These are phyloP conservation scores for Drosophila oshimai DNA, from an alignment of 1,140 invertebrate species.

Conservation along the genomic window DNA sequence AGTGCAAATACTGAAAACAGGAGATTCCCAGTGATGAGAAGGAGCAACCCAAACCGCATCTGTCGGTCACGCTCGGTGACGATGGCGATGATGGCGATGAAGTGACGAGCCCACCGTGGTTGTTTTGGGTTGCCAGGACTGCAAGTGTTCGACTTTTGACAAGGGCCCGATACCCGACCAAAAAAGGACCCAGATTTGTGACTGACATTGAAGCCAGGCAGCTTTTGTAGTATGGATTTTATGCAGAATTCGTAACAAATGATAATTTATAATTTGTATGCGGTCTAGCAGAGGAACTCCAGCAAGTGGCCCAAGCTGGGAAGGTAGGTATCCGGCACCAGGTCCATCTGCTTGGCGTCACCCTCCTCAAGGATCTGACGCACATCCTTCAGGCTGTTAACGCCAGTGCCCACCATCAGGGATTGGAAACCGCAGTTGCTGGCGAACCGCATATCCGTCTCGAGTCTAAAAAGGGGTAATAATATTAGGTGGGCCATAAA, in stretches of 20 bases:
- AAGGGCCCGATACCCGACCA: slow-evolving; percentile 18
- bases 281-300: slow-evolving; percentile 46
- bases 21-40: not conserved
- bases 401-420: slow-evolving; percentile 52
- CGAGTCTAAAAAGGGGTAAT: slow-evolving; percentile 7
- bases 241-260: slow-evolving; percentile 15
- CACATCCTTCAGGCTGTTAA: slow-evolving; percentile 32
- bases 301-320: slow-evolving; percentile 29
- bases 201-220: slow-evolving; percentile 11
- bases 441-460: slow-evolving; percentile 50
- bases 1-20: not conserved
- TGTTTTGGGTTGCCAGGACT: slow-evolving; percentile 9
- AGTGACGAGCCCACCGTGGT: slow-evolving; percentile 36
- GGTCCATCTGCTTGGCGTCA: slow-evolving; percentile 10
- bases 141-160: slow-evolving; percentile 61
- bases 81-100: slow-evolving; percentile 47
- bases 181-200: slow-evolving; percentile 30
- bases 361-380: slow-evolving; percentile 8
- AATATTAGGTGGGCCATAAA: not conserved
- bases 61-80: slow-evolving; percentile 6
- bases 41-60: slow-evolving; percentile 7
- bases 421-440: slow-evolving; percentile 58
- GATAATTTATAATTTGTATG: slow-evolving; percentile 64
- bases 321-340: slow-evolving; percentile 53
- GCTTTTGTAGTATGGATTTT: slow-evolving; percentile 54